phyloP scores from a whole-genome alignment of 2,888 invertebrate genomes.

The Melitaea athalia region DNA sequence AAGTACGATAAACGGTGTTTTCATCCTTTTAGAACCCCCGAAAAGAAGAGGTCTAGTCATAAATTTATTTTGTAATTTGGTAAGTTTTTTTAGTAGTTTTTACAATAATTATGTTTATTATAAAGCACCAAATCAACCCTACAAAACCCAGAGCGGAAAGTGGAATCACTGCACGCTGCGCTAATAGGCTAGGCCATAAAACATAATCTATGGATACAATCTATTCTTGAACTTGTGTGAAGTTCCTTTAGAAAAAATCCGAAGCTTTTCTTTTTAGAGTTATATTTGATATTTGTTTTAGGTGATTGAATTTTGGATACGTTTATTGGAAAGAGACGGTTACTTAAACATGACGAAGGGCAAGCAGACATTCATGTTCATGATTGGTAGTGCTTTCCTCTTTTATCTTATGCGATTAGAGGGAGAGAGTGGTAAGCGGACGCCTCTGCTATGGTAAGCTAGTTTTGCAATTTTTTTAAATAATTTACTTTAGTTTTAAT shows the following conservation, averaged over 20 bases:
- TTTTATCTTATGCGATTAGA: constrained; percentile 78
- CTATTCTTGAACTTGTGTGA: too few relatives aligned
- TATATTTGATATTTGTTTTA: constrained; percentile 45
- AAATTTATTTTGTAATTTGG: constrained; percentile 74
- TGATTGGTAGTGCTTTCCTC: constrained; percentile 71
- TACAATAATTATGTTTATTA: not conserved
- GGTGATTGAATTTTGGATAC: constrained; percentile 72
- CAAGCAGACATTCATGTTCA: constrained; percentile 69
- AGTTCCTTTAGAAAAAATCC: too few relatives aligned
- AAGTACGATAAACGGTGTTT: constrained; percentile 60
- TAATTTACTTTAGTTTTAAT: too few relatives aligned
- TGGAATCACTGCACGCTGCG: too few relatives aligned
- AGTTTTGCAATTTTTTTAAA: not conserved
- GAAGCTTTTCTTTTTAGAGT: too few relatives aligned
- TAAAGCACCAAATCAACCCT: too few relatives aligned
- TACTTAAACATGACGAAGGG: constrained; percentile 62
- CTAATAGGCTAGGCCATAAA: too few relatives aligned
- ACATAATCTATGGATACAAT: too few relatives aligned
- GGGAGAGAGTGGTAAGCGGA: constrained; percentile 66
- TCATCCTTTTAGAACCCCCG: constrained; percentile 71
- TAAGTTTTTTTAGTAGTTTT: constrained; percentile 44
- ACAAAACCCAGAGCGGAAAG: too few relatives aligned
- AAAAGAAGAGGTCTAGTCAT: constrained; percentile 69
- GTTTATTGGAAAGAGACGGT: constrained; percentile 58
- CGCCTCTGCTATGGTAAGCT: constrained; percentile 70